Base-by-base conservation (phyloP, 1,140 invertebrate species). In the Drosophila jambulina region DNA sequence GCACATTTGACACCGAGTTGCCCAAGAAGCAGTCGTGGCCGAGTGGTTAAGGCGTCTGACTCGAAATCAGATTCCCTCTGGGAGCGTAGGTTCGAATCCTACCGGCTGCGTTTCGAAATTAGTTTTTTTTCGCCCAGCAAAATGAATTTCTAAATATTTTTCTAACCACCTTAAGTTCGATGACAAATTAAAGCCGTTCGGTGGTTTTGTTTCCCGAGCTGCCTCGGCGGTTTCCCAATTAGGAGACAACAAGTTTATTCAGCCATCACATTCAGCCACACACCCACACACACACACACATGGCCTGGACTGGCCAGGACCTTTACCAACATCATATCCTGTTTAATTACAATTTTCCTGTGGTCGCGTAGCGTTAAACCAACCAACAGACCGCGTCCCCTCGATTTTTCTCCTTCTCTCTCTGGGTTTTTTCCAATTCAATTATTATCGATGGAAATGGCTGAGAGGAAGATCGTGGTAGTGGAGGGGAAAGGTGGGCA, bases 21-120 rank as follows among this genome's bases (percentile, higher is more conserved):
- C 6, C 13, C 43, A 46, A 96, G 95, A 60, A 78, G 95, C 95
- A 96, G 95, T 95, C 95, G 95, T 96, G 95, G 96, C 96, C 95
- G 95, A 96, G 95, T 95, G 96, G 96, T 96, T 96, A 96, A 96
- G 96, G 96, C 95, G 95, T 96, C 95, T 96, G 95, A 96, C 95
- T 96, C 95, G 95, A 96, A 96, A 96, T 96, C 95, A 96, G 95
- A 96, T 96, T 96, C 95, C 95, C 95, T 96, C 95, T 96, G 95
- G 95, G 95, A 96, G 96, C 96, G 95, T 96, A 96, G 95, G 95
- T 96, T 96, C 96, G 95, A 96, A 95, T 96, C 95, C 95, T 96
- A 96, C 95, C 95, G 95, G 95, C 96, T 96, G 96, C 95, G 95
- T 38, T 17, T 17, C 36, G 15, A 2, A 38, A 7, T 13, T 0